These are phyloP conservation scores for Ctenosaura bakeri DNA, from an alignment of 2,797 vertebrate genomes.

Conservation along the genomic window DNA sequence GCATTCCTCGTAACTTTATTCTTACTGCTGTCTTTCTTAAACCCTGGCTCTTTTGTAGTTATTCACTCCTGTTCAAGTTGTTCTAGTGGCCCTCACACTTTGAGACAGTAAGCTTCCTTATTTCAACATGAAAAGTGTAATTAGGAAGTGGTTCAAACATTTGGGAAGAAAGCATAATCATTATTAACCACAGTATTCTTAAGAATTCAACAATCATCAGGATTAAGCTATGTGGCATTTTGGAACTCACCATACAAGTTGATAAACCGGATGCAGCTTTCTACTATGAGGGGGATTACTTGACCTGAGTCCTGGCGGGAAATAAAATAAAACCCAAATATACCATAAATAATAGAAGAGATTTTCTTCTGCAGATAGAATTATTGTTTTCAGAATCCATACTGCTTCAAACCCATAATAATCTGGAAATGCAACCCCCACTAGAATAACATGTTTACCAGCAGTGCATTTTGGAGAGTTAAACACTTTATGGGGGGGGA, in stretches of 20 bases:
- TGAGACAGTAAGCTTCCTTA: not conserved
- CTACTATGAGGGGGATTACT: conserved; percentile 96
- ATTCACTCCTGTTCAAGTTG: not conserved
- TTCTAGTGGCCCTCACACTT: not conserved
- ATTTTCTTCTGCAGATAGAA: conserved; percentile 34
- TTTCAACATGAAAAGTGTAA: not conserved
- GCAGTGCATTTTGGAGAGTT: not conserved
- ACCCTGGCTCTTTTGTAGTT: not conserved
- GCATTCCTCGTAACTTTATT: not conserved
- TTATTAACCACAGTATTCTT: not conserved
- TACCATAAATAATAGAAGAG: conserved; percentile 44
- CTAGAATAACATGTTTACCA: not conserved
- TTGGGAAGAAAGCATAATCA: conserved; percentile 24
- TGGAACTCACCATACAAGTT: conserved; percentile 93
- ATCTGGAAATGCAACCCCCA: not conserved
- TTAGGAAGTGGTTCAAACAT: conserved; percentile 38
- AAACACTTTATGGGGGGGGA: not conserved
- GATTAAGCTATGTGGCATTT: conserved; percentile 36
- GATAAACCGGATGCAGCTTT: conserved; percentile 98
- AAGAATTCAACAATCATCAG: not conserved
- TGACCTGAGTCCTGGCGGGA: conserved; percentile 91
- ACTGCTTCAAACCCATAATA: not conserved
- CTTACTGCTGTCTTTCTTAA: not conserved
- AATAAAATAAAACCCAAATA: conserved; percentile 47
- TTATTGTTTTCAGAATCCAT: conserved; percentile 49